Evolutionary conservation across 2,888 invertebrate genomes (phyloP), one percentile per base, ranked within the genome.

Genomic region (Coelogynopora nodosa): DNA sequence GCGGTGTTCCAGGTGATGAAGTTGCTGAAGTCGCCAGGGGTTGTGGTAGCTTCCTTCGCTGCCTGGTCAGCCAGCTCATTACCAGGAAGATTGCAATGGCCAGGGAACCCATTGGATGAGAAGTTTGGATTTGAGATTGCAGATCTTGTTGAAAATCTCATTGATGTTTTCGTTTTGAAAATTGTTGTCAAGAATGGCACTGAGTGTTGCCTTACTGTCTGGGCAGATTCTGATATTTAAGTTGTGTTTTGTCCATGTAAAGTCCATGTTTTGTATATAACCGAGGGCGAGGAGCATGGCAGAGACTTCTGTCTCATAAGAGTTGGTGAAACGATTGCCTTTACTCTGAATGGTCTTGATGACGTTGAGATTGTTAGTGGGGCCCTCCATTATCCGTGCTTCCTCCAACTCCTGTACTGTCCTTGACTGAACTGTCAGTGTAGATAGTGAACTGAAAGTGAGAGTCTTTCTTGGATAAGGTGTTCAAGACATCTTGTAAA

Each of bases 281-380:
- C 18, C 49, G 5, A 49, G 49, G 49, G 49, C 49, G 5, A 49
- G 49, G 49, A 49, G 49, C 49, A 49, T 49, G 49, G 49, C 49
- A 5, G 18, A 49, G 49, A 49, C 49, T 49, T 49, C 49, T 5
- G 49, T 49, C 49, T 74, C 23, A 2, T 74, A 74, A 26, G 74
- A 74, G 27, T 74, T 74, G 23, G 74, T 74, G 74, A 13, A 23
- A 2, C 23, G 5, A 26, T 74, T 74, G 74, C 74, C 74, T 74
- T 74, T 74, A 26, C 74, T 74, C 10, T 74, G 74, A 26, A 74
- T 74, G 5, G 74, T 74, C 23, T 74, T 26, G 5, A 74, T 13
- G 74, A 74, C 23, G 74, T 74, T 74, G 74, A 74, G 74, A 26
- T 74, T 74, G 74, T 26, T 74, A 5, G 74, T 74, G 23, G 74